These are phyloP conservation scores for Drosophila sucinea DNA, from an alignment of 1,140 invertebrate genomes.

Conservation along the genomic window DNA sequence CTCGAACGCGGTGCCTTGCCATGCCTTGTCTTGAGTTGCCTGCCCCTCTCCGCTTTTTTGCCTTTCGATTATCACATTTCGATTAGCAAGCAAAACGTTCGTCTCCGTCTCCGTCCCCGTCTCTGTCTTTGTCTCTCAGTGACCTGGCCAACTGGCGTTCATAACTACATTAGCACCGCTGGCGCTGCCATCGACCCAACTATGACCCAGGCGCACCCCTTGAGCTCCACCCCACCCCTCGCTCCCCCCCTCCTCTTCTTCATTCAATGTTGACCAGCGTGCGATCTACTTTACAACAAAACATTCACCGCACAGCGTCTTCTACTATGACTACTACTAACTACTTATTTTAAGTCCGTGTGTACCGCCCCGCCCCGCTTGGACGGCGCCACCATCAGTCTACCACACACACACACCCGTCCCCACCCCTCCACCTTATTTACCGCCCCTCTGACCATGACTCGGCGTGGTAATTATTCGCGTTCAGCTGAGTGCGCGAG, in stretches of 20 bases:
- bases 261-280: constrained; percentile 26
- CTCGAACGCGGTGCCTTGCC: constrained; percentile 25
- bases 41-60: background rate
- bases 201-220: constrained; percentile 31
- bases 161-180: constrained; percentile 78
- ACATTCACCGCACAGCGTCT: constrained; percentile 57
- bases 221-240: background rate
- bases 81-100: constrained; percentile 41
- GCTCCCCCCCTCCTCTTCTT: background rate
- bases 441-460: background rate
- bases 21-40: background rate
- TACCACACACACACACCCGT: background rate
- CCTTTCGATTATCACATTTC: constrained; percentile 73
- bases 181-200: constrained; percentile 63
- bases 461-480: constrained; percentile 76
- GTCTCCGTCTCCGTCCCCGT: constrained; percentile 22
- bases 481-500: constrained; percentile 77
- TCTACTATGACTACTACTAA: constrained; percentile 43
- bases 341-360: constrained; percentile 34
- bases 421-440: constrained; percentile 3
- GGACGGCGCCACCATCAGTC: constrained; percentile 54
- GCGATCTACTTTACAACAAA: constrained; percentile 57
- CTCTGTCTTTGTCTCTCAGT: background rate
- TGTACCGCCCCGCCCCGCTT: constrained; percentile 54
- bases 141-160: constrained; percentile 64